Conservation (phyloP, 2,888 invertebrate species). For the Cheiracanthium punctorium region DNA sequence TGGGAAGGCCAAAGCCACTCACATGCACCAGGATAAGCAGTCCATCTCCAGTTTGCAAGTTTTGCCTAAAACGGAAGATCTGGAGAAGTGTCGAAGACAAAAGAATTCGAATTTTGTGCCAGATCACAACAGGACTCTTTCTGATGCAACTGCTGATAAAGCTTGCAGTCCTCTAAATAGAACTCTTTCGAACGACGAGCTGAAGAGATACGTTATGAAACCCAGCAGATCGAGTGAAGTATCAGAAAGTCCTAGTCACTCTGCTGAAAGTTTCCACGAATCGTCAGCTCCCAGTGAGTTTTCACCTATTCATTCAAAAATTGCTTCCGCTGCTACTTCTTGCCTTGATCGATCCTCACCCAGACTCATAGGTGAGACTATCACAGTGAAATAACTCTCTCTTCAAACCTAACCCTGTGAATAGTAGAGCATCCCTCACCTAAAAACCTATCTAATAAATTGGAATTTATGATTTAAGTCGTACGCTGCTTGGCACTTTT, state of each 20-base stretch:
- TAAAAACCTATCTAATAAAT: too few relatives aligned
- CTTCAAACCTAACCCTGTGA: too few relatives aligned
- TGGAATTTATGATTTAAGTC: too few relatives aligned
- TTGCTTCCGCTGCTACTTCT: slow-evolving; percentile 28
- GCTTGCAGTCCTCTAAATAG: slow-evolving; percentile 1
- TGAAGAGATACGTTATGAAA: neutral
- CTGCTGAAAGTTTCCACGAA: neutral
- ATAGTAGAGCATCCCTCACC: too few relatives aligned
- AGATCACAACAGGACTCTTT: neutral
- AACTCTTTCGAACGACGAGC: slow-evolving; percentile 15
- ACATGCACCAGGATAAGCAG: slow-evolving; percentile 13
- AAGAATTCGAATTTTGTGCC: neutral
- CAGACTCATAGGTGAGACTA: slow-evolving; percentile 42
- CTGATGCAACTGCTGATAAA: slow-evolving; percentile 9
- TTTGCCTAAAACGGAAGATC: neutral
- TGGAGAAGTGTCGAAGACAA: slow-evolving; percentile 11
- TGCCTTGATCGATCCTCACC: slow-evolving; percentile 52
- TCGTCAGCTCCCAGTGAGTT: slow-evolving; percentile 11
- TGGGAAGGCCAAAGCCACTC: neutral
- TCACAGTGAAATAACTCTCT: neutral
- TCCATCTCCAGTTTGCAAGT: neutral
- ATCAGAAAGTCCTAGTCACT: neutral
- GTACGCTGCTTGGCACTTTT: too few relatives aligned
- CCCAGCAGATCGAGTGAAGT: neutral
- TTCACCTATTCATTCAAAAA: slow-evolving; percentile 23